Conservation (phyloP, 2,797 vertebrate genomes). For the Antennarius maculatus region DNA sequence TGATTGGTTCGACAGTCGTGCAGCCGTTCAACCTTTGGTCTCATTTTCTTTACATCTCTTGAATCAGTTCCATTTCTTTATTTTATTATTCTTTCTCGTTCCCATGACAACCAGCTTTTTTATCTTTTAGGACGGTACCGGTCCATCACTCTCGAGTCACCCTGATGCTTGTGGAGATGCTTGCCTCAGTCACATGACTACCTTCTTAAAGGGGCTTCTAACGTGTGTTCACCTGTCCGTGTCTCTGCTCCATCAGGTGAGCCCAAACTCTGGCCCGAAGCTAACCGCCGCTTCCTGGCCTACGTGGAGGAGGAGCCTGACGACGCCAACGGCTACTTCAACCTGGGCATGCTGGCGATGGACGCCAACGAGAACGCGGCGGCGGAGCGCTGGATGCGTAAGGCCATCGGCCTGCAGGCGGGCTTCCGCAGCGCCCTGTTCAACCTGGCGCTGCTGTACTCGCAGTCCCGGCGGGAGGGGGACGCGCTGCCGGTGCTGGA, state of each 20-base stretch:
- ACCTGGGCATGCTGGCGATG: constrained; percentile 98
- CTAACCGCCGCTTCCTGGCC: constrained; percentile 90
- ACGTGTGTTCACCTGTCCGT: no score
- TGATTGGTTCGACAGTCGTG: no score
- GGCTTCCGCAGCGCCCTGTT: constrained; percentile 97
- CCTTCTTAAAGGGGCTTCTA: no score
- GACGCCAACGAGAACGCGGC: constrained; percentile 90
- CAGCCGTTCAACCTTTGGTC: no score
- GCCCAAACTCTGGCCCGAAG: constrained; percentile 91
- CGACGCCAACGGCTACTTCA: constrained; percentile 98
- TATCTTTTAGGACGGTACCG: no score
- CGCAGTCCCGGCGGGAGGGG: constrained; percentile 90
- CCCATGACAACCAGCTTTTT: no score
- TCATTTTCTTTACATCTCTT: no score
- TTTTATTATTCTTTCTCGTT: no score
- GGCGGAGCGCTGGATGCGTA: constrained; percentile 96
- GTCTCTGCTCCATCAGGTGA: constrained; percentile 81
- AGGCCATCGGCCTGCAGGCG: constrained; percentile 89
- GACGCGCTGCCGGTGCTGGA: constrained; percentile 91
- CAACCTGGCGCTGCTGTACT: constrained; percentile 95
- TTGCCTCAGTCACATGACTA: no score
- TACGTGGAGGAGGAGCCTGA: constrained; percentile 93
- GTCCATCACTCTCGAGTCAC: no score
- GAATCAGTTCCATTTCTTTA: no score
- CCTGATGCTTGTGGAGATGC: no score